These are phyloP conservation scores for Mythimna loreyi DNA, from an alignment of 2,888 invertebrate genomes.

Conservation along the genomic window DNA sequence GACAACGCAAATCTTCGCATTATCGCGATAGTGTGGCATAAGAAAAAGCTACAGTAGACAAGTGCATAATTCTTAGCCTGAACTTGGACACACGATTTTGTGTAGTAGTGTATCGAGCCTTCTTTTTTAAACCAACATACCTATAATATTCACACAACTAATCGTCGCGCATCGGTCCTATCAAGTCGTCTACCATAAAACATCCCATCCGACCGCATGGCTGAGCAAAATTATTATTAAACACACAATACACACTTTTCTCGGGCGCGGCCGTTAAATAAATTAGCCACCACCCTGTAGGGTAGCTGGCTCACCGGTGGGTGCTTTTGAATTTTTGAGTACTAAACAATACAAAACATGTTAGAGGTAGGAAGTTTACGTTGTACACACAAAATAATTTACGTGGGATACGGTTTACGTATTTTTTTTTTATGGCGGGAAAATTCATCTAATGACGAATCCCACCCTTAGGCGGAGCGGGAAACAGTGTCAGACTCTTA, in stretches of 20 bases:
- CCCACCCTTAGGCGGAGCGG: no score
- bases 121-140: no score
- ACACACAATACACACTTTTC: conserved; percentile 59
- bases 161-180: background rate
- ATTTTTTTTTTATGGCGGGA: no score
- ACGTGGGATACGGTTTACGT: background rate
- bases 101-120: no score
- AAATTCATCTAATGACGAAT: no score
- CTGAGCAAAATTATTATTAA: conserved; percentile 63
- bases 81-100: no score
- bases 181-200: conserved; percentile 10
- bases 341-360: conserved; percentile 20
- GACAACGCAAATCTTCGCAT: no score
- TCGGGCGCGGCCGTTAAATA: conserved; percentile 59
- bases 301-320: conserved; percentile 26
- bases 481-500: no score
- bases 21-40: no score
- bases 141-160: background rate
- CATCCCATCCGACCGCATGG: conserved; percentile 4
- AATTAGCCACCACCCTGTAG: conserved; percentile 56
- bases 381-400: background rate
- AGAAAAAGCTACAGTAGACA: no score
- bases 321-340: conserved; percentile 54
- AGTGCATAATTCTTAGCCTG: no score
- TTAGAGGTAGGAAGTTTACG: conserved; percentile 12